Evolutionary conservation across 1,140 invertebrate species (phyloP).

Genomic region (Drosophila simulans): DNA sequence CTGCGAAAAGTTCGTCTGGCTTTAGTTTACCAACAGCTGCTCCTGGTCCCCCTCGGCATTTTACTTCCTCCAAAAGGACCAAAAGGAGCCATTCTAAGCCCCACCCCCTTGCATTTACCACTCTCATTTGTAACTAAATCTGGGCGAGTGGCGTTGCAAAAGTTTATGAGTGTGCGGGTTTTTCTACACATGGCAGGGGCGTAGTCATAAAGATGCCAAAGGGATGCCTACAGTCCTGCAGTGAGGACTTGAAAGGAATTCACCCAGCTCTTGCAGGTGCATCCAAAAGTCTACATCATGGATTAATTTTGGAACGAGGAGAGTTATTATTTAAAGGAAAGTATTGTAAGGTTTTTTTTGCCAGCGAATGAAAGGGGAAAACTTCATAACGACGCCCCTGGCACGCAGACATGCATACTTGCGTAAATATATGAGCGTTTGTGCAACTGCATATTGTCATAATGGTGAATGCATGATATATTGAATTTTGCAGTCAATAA

Average conservation of each 20-base stretch:
- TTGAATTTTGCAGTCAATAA: constrained; percentile 82
- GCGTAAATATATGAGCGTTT: constrained; percentile 24
- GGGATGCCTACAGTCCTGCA: too few species aligned
- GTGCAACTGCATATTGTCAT: constrained; percentile 75
- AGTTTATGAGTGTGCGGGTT: constrained; percentile 57
- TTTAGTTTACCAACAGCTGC: constrained; percentile 41
- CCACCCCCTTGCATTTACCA: constrained; percentile 16
- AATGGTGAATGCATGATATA: constrained; percentile 80
- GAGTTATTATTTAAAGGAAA: too few species aligned
- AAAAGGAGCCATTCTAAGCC: not conserved
- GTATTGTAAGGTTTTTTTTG: too few species aligned
- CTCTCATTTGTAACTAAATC: constrained; percentile 71
- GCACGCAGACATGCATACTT: constrained; percentile 1
- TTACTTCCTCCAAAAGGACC: not conserved
- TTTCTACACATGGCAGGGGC: constrained; percentile 21
- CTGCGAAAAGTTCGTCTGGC: constrained; percentile 67
- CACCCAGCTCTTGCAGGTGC: too few species aligned
- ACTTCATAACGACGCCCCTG: constrained; percentile 16
- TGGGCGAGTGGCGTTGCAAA: constrained; percentile 40
- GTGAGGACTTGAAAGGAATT: not conserved
- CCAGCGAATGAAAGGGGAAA: too few species aligned
- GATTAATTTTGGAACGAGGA: too few species aligned
- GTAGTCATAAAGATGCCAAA: not conserved
- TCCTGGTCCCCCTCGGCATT: not conserved
- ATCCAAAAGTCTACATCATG: too few species aligned